Percentiles rank a stretch among this genome's conserved stretches.
phyloP scores from a whole-genome alignment of 2,888 invertebrate species.

The Cephus pygmeus region DNA sequence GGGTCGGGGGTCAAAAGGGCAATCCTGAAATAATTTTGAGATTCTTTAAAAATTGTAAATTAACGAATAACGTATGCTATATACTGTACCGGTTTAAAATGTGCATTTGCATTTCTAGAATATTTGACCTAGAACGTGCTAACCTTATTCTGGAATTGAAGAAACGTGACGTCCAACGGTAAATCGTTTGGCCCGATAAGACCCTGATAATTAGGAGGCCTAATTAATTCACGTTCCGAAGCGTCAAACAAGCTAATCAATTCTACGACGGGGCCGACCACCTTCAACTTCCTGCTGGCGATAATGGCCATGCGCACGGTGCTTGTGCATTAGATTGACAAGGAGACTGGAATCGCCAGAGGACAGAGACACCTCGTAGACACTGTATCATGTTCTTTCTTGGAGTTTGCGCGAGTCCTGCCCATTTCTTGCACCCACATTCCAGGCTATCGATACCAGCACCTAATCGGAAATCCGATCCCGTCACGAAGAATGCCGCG shows the following conservation, averaged over 20 bases:
- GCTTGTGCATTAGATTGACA: too few species aligned
- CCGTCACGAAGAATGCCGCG: slow-evolving; percentile 20
- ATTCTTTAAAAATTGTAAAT: too few species aligned
- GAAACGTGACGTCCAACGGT: not conserved
- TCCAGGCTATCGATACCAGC: slow-evolving; percentile 6
- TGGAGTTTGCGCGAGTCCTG: not conserved
- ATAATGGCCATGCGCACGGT: too few species aligned
- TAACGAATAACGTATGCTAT: too few species aligned
- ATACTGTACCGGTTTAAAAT: too few species aligned
- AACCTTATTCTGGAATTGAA: not conserved
- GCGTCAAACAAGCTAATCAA: not conserved
- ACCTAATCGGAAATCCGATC: slow-evolving; percentile 17
- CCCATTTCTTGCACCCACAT: not conserved
- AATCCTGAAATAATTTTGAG: too few species aligned
- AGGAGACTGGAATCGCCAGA: too few species aligned
- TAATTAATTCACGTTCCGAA: slow-evolving; percentile 1
- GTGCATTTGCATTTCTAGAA: too few species aligned
- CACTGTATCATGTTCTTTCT: not conserved
- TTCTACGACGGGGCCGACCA: not conserved
- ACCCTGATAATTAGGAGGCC: not conserved
- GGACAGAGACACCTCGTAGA: too few species aligned
- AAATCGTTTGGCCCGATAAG: not conserved
- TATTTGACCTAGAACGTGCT: too few species aligned
- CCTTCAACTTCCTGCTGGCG: not conserved
- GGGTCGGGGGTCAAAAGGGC: too few species aligned